Percentiles rank a stretch among this genome's conserved stretches.
These are phyloP conservation scores for Scelioninae gen. 1 DNA, from an alignment of 2,888 invertebrate species.

Conservation along the genomic window DNA sequence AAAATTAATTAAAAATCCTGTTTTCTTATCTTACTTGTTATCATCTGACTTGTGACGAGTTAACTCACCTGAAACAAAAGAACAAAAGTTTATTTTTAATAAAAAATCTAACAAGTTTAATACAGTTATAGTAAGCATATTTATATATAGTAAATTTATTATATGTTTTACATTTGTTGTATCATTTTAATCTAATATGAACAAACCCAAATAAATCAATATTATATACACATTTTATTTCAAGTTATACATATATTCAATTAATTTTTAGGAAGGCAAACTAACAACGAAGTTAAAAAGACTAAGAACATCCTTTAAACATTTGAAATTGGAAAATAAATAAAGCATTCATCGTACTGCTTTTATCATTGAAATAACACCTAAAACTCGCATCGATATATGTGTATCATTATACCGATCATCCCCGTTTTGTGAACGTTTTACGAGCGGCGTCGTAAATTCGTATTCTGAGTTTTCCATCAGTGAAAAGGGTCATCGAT, in stretches of 20 bases:
- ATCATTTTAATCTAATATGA: no score
- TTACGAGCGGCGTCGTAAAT: slow-evolving; percentile 53
- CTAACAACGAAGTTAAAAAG: slow-evolving; percentile 1
- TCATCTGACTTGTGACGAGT: no score
- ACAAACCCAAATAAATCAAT: no score
- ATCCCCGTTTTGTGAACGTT: slow-evolving; percentile 41
- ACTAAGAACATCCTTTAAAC: slow-evolving; percentile 6
- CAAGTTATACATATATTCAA: no score
- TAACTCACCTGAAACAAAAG: no score
- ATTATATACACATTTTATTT: no score
- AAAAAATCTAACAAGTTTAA: no score
- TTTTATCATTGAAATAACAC: slow-evolving; percentile 35
- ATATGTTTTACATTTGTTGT: no score
- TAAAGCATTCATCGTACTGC: slow-evolving; percentile 18
- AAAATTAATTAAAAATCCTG: slow-evolving; percentile 25
- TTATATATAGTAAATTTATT: no score
- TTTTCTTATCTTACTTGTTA: no score
- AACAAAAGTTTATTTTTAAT: no score
- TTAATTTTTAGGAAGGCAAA: not conserved
- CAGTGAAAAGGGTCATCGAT: slow-evolving; percentile 38
- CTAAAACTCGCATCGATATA: slow-evolving; percentile 18
- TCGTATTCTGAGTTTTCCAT: slow-evolving; percentile 36
- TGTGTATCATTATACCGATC: slow-evolving; percentile 43
- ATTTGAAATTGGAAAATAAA: slow-evolving; percentile 13
- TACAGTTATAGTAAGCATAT: no score